Evolutionary conservation across 2,113 vertebrate genomes (phyloP), one percentile per base, ranked within the genome.

Genomic region (Irena cyanogastra): DNA sequence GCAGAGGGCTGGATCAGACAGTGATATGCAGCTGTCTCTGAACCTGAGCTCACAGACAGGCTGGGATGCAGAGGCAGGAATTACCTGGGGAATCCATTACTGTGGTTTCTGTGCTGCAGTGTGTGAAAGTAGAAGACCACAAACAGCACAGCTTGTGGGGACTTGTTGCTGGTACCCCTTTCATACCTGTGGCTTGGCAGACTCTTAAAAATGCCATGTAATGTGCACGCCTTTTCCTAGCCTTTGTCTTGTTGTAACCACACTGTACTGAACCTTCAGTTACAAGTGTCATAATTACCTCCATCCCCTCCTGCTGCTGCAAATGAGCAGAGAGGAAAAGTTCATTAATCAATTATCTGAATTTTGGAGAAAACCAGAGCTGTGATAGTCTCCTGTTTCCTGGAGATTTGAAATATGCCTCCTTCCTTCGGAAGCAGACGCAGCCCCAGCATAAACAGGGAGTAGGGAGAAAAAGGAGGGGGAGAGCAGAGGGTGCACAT

Each of bases 301-400:
- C 64, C 60, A 81, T 90, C 88, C 94, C 91, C 61, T 94, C 71
- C 93, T 83, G 75, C 90, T 94, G 82, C 64, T 92, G 47, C 47
- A 95, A 90, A 95, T 85, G 69, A 94, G 69, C 76, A 45, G 69
- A 79, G 90, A 41, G 80, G 90, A 92, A 87, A 91, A 93, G 76
- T 95, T 94, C 83, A 94, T 90, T 81, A 89, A 72, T 61, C 68
- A 96, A 72, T 89, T 93, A 75, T 8, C 47, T 89, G 88, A 92
- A 75, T 89, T 96, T 93, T 92, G 64, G 88, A 95, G 37, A 87
- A n/a, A 91, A 81, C 31, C 89, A 94, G 78, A 68, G 53, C 77
- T 57, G 39, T 87, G 80, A 79, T 53, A 92, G 74, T 71, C 85
- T 95, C 83, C 83, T 75, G 88, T 90, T 97, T 96, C 88, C 90